Evolutionary conservation across 2,113 vertebrate genomes (phyloP).

Genomic region (Oryzias woworae): DNA sequence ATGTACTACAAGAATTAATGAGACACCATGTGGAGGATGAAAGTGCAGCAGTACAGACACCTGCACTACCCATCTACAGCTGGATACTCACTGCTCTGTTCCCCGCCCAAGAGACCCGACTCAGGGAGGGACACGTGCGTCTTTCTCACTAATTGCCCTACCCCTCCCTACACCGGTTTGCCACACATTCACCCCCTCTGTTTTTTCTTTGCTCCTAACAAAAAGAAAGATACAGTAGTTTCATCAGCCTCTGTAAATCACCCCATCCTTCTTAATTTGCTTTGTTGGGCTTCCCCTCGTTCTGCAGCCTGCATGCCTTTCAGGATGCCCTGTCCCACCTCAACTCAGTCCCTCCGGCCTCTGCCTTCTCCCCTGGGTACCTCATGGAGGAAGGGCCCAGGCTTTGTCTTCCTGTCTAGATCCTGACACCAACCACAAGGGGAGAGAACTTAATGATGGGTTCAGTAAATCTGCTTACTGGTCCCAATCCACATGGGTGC

Average conservation of each 20-base stretch:
- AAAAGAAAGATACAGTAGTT: conserved; percentile 50
- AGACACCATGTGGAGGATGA: conserved; percentile 59
- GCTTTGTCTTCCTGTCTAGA: conserved; percentile 69
- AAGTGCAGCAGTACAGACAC: conserved; percentile 72
- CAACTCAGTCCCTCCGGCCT: conserved; percentile 48
- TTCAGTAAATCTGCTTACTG: conserved; percentile 58
- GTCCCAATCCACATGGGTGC: conserved; percentile 27
- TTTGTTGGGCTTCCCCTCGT: neutral
- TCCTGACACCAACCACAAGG: conserved; percentile 63
- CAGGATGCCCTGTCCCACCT: conserved; percentile 36
- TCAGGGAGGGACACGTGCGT: conserved; percentile 65
- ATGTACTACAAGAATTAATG: conserved; percentile 67
- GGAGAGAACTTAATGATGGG: conserved; percentile 68
- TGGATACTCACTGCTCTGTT: conserved; percentile 74
- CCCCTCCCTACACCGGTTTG: conserved; percentile 57
- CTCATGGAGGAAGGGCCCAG: conserved; percentile 49
- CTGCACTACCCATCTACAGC: conserved; percentile 72
- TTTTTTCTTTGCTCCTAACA: conserved; percentile 23
- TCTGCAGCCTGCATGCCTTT: conserved; percentile 50
- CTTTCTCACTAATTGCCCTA: conserved; percentile 71
- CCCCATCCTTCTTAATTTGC: conserved; percentile 1
- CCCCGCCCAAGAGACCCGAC: conserved; percentile 59
- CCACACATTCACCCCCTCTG: conserved; percentile 50
- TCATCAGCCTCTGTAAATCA: conserved; percentile 43
- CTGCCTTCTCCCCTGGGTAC: conserved; percentile 63